phyloP scores from a whole-genome alignment of 2,888 invertebrate genomes.

The Diarsia dahlii region DNA sequence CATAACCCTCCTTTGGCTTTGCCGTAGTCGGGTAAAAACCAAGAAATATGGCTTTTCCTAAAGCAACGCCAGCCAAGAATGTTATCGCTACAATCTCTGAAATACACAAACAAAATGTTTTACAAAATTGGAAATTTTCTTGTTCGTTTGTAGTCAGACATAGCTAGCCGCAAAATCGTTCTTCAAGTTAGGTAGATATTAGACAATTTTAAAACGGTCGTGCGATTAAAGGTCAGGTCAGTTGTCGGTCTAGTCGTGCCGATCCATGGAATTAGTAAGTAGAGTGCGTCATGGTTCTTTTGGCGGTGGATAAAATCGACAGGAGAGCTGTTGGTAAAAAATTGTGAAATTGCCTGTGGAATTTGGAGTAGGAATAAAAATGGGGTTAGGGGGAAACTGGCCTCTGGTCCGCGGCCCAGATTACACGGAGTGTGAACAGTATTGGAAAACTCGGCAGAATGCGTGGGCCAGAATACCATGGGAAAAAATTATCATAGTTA shows the following conservation, averaged over 20 bases:
- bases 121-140: constrained; percentile 16
- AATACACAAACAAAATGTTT: constrained; percentile 19
- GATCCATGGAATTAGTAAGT: constrained; percentile 9
- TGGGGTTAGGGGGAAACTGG: too few species aligned
- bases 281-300: neutral
- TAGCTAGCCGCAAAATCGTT: constrained; percentile 28
- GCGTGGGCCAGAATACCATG: too few species aligned
- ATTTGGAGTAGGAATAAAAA: too few species aligned
- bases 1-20: too few species aligned
- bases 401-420: too few species aligned
- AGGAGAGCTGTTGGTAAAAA: neutral
- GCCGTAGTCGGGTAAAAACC: constrained; percentile 30
- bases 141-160: constrained; percentile 8
- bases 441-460: too few species aligned
- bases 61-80: constrained; percentile 21
- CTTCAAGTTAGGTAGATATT: too few species aligned
- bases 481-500: too few species aligned
- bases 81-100: constrained; percentile 18
- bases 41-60: constrained; percentile 23
- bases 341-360: too few species aligned
- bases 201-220: constrained; percentile 37
- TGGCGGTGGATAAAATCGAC: neutral
- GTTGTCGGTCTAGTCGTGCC: constrained; percentile 34
- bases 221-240: constrained; percentile 48
- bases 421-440: too few species aligned